Evolutionary conservation across 2,797 vertebrate species (phyloP), one percentile per base, ranked within the genome.

Genomic region (Apogon talboti): DNA sequence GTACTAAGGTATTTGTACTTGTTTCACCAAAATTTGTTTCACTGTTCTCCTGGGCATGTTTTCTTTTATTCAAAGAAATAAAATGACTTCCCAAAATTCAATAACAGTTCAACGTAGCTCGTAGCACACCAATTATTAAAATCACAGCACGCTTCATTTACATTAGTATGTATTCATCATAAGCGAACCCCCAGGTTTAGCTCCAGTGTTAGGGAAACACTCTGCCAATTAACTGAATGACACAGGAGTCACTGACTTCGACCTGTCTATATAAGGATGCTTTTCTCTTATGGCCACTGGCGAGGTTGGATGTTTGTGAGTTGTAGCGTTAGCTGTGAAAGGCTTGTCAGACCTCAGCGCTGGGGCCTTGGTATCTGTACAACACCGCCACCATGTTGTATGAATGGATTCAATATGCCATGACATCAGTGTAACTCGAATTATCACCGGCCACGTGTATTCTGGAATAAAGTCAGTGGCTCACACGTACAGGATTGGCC

Each of bases 311-410:
- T 44, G 57, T 66, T 49, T 59, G 52, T 78, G 67, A 81, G 54
- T 74, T 72, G 75, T 33, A 19, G 16, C 9, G 1, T 73, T 48
- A 65, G 52, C 68, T 77, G 18, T 21, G 42, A 70, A 70, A 61
- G 33, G 40, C 72, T 50, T 82, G 76, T 88, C 87, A 70, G 66
- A 71, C 33, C 55, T 51, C 58, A 86, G 86, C 76, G 73, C 48
- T 0, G 6, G 13, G 30, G 16, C 15, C 54, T 50, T 4, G 0
- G 19, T 40, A n/a, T 15, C 24, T 61, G 44, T 46, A 15, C 61
- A 59, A 28, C 49, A 30, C 56, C 30, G 28, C 56, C 64, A 62
- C 42, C 56, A 44, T 1, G 19, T 42, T 61, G 2, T 33, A 24
- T 57, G 18, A 37, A 30, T 47, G 53, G 6, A 3, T 16, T 35